Evolutionary conservation across 2,113 vertebrate species (phyloP).

Genomic region (Thamnophis sirtalis): DNA sequence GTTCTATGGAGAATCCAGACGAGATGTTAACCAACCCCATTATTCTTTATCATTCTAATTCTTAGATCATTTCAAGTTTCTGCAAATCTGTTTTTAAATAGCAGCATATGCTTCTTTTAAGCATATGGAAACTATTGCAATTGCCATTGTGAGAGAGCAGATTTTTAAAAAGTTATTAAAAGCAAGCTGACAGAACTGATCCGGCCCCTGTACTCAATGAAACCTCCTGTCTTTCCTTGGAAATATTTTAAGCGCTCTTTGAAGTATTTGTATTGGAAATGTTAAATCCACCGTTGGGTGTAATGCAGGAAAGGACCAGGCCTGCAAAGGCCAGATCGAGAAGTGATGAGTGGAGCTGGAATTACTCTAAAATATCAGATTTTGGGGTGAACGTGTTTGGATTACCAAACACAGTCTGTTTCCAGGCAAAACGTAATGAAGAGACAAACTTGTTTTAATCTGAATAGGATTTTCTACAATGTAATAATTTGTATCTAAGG

Average conservation of each 20-base stretch:
- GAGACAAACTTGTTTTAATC: conserved; percentile 53
- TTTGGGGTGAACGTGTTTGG: conserved; percentile 45
- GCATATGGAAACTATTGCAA: conserved; percentile 11
- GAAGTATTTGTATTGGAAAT: background rate
- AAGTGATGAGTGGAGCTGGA: conserved; percentile 14
- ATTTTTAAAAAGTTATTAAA: conserved; percentile 22
- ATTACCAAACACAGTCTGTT: conserved; percentile 41
- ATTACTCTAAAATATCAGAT: conserved; percentile 31
- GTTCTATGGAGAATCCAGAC: background rate
- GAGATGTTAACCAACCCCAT: background rate
- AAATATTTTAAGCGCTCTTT: background rate
- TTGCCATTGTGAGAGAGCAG: conserved; percentile 13
- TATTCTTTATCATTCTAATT: conserved; percentile 21
- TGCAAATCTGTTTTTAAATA: conserved; percentile 17
- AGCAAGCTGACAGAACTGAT: background rate
- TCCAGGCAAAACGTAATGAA: conserved; percentile 46
- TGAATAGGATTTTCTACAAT: conserved; percentile 35
- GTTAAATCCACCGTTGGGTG: background rate
- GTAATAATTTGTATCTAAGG: conserved; percentile 57
- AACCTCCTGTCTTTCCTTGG: background rate
- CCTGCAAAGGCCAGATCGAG: background rate
- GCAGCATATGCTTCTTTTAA: background rate
- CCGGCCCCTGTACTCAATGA: background rate
- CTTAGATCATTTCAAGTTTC: background rate
- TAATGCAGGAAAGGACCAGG: background rate